Base-by-base conservation (phyloP, 2,888 invertebrate genomes). In the Thera obeliscata region DNA sequence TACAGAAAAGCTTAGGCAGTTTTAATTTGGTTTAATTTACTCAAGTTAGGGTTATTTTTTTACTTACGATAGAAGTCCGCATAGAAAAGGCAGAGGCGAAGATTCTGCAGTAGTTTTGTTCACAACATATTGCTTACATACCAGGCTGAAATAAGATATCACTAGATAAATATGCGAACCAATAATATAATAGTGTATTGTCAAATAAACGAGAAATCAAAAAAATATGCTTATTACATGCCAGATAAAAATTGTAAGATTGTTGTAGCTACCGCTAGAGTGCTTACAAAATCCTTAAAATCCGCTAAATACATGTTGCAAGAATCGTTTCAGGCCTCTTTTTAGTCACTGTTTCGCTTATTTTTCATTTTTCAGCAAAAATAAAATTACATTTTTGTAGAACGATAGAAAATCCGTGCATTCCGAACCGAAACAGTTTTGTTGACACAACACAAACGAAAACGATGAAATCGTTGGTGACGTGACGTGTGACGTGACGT, bases 221-320 rank as follows among this genome's bases (percentile, higher is more conserved):
- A 0, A 41, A 2, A 41, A 66, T 22, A 54, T n/a, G 38, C 48
- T 70, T 95, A 96, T 95, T 95, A 98, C 98, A 95, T 94, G 91
- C 98, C 98, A 69, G 97, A 96, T 76, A 98, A 91, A 94, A 97
- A 98, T 84, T 98, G 97, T 70, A 97, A 89, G 75, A 98, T 95
- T 12, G 98, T 97, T 72, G 96, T 96, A 69, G 96, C 88, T 57
- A 97, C 96, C 49, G 98, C 97, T 72, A 88, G 74, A 71, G 77
- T 79, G 58, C 90, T 87, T 43, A 93, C 76, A 59, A 86, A 74
- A 75, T 82, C 80, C 70, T 81, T 87, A 48, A 78, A 69, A 62
- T 83, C 79, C 56, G 77, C 66, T 73, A 85, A 72, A 75, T 80
- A 55, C 87, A 88, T 87, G 62, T 12, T 67, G 52, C 33, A 43